Base-by-base conservation (phyloP, 1,140 invertebrate genomes). In the honey bee (Apis mellifera) region DNA sequence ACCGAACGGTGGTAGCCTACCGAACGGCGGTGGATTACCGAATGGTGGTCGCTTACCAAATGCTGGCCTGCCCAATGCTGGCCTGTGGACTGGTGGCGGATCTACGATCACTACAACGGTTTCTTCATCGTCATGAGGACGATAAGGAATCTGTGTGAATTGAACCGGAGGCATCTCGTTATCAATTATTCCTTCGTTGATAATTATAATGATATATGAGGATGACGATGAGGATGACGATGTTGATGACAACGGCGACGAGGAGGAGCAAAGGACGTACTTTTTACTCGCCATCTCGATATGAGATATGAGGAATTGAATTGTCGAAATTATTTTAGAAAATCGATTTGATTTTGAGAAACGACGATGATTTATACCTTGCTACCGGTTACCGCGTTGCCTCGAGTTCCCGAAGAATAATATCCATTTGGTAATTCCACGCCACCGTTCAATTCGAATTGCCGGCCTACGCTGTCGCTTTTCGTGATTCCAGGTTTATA, bases 71-170 rank as follows among this genome's bases (percentile, higher is more conserved):
- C 88, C 82, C 8, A 85, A 32, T 32, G 32, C 2, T 32, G 32
- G 32, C 32, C 32, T 42, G 32, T 42, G 5, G 32, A 42, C 32
- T 2, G 32, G 32, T 42, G 32, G 5, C 0, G 32, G 32, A 42
- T 42, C 70, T 2, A 90, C n/a, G 5, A 90, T n/a, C 1, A 90
- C 78, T 17, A 87, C 84, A n/a, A 89, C 69, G 12, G 83, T 55
- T 1, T 60, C 69, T 26, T 1, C 80, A 2, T 50, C 68, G 32
- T 9, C 9, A 0, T 23, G 9, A 12, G 66, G 74, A 12, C 1
- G 9, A 26, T 21, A 15, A 9, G 75, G 32, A 3, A 52, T 21
- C n/a, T 84, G 77, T 9, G 70, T 55, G 11, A 79, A 54, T 19
- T 1, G n/a, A 52, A 3, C 21, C 4, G 52, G 54, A 3, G 69